Conservation (phyloP, 2,113 vertebrate genomes). For the Megatriorchis doriae region DNA sequence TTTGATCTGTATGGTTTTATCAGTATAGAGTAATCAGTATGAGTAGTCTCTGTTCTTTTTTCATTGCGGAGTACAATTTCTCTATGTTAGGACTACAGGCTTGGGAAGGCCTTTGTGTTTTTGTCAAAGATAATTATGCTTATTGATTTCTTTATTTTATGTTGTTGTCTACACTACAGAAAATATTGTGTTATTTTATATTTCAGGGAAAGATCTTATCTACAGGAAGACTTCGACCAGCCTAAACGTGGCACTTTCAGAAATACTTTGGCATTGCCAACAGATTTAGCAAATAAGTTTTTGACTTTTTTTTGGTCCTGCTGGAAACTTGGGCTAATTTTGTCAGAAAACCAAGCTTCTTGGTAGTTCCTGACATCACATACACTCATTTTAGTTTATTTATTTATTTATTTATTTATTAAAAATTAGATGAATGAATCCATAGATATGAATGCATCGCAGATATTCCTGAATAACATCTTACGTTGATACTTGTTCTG, state of each 20-base stretch:
- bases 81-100: not conserved
- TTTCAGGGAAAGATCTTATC: not conserved
- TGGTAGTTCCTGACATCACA: not conserved
- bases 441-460: not conserved
- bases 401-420: not conserved
- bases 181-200: not conserved
- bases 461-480: not conserved
- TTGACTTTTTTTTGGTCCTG: not conserved
- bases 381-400: not conserved
- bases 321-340: not conserved
- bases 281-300: not conserved
- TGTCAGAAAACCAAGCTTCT: not conserved
- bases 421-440: not conserved
- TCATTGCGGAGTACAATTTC: not conserved
- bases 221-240: not conserved
- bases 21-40: not conserved
- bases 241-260: not conserved
- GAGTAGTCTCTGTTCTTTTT: not conserved
- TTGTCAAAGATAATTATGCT: not conserved
- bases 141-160: not conserved
- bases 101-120: not conserved
- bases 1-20: not conserved
- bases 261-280: not conserved
- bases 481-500: not conserved
- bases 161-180: not conserved